A percentile compares a stretch with the other conserved stretches of the same genome.
phyloP scores from a whole-genome alignment of 1,140 invertebrate species.

The Heliothis virescens region DNA sequence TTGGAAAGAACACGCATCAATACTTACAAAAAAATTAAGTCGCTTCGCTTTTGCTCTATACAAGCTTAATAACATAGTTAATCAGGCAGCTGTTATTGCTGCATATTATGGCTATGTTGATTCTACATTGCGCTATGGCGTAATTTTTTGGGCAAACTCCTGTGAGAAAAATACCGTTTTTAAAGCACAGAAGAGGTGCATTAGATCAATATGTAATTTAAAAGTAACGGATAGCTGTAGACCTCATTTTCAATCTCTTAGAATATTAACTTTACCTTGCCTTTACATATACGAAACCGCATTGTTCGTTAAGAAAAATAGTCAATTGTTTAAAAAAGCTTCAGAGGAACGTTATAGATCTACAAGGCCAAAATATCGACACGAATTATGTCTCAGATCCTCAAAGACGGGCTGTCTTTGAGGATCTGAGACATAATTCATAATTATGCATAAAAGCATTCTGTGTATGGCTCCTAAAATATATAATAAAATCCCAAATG shows the following conservation, averaged over 20 bases:
- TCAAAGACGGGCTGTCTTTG: not conserved
- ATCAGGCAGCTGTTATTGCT: slow-evolving; percentile 1
- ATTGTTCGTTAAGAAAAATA: not conserved
- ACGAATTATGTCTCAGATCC: not conserved
- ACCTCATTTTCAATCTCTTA: not conserved
- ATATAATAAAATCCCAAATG: not conserved
- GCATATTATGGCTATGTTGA: slow-evolving; percentile 9
- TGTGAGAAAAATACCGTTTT: not conserved
- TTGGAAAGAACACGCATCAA: no score
- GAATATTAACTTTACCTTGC: not conserved
- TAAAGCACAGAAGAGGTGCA: slow-evolving; percentile 21
- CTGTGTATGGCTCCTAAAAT: not conserved
- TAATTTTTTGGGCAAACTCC: slow-evolving; percentile 14
- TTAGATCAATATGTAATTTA: not conserved
- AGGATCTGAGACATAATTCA: no score
- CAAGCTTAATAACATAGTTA: slow-evolving; percentile 24
- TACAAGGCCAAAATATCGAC: not conserved
- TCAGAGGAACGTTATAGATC: not conserved
- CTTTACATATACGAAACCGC: slow-evolving; percentile 24
- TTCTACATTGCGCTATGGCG: not conserved
- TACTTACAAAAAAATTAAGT: no score
- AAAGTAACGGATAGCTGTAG: not conserved
- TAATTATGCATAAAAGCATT: not conserved
- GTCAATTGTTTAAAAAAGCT: not conserved
- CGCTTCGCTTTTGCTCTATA: no score